These are phyloP conservation scores for Hydrozoanthus tunicans DNA, from an alignment of 64 coral and sea anemone species.

Conservation along the genomic window DNA sequence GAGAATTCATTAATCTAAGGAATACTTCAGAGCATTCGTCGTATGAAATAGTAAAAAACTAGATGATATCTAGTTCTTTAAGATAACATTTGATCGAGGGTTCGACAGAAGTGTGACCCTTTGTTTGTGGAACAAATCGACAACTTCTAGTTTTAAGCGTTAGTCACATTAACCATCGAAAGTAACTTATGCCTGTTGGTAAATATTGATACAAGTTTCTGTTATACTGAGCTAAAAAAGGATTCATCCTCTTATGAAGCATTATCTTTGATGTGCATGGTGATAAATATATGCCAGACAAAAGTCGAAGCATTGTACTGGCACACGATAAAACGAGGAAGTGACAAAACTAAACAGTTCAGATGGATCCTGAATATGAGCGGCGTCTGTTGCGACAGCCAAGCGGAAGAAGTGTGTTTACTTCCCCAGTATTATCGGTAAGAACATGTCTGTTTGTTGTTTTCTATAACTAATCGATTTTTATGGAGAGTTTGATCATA, in stretches of 20 bases:
- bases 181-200: no score
- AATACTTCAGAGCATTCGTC: neutral
- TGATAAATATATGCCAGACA: no score
- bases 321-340: neutral
- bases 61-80: neutral
- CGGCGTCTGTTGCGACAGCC: slow-evolving; percentile 68
- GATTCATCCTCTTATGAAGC: no score
- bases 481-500: no score
- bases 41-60: neutral
- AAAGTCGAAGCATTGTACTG: no score
- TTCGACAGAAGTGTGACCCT: neutral
- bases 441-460: neutral
- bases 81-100: neutral
- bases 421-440: slow-evolving; percentile 55
- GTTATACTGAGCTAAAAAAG: no score
- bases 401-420: slow-evolving; percentile 35
- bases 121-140: neutral
- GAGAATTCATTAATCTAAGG: no score
- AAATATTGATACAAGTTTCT: no score
- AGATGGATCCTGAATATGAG: slow-evolving; percentile 93
- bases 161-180: neutral
- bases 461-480: neutral
- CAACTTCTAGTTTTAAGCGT: neutral
- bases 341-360: neutral
- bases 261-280: no score